Evolutionary conservation across 1,140 invertebrate species (phyloP), one percentile per base, ranked within the genome.

Genomic region (Carposina sasakii): DNA sequence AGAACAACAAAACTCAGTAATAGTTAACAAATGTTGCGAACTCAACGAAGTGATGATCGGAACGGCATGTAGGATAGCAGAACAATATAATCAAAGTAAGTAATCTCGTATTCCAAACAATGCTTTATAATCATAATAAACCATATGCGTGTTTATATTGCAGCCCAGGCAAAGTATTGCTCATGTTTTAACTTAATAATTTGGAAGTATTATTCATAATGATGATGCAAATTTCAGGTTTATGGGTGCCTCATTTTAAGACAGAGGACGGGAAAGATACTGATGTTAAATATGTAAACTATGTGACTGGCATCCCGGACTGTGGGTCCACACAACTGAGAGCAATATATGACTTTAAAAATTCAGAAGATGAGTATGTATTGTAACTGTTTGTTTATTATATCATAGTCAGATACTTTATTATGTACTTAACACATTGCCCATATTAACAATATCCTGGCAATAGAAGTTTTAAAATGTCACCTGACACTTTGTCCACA

Each of bases 21-120:
- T 76, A 56, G 86, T 93, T 36, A 90, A 91, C 53, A 95, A 95
- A 86, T 95, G 93, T 71, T 94, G 93, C 77, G 90, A 91, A 64
- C 71, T 76, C 15, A 85, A 89, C 54, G 91, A 94, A 71, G 70
- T 94, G 21, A 88, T 92, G 59, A 70, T 92, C n/a, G 90, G 91
- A 54, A 83, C 81, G 26, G 73, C 78, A 47, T 94, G 92, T 71
- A 87, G 86, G 58, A 75, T 87, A 53, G 79, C 89, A 3, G 82
- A 88, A 51, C 74, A 88, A 46, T 89, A 88, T 36, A 88, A 88
- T 57, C 81, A 89, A 65, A 77, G 81, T 81, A 72, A 75, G 77
- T 69, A 65, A n/a, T n/a, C n/a, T n/a, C n/a, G n/a, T n/a, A n/a
- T n/a, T 28, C 12, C 24, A 28, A 28, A 41, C 8, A 34, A 34